These are phyloP conservation scores for Micrastur ruficollis DNA, from an alignment of 2,797 vertebrate genomes.

Conservation along the genomic window DNA sequence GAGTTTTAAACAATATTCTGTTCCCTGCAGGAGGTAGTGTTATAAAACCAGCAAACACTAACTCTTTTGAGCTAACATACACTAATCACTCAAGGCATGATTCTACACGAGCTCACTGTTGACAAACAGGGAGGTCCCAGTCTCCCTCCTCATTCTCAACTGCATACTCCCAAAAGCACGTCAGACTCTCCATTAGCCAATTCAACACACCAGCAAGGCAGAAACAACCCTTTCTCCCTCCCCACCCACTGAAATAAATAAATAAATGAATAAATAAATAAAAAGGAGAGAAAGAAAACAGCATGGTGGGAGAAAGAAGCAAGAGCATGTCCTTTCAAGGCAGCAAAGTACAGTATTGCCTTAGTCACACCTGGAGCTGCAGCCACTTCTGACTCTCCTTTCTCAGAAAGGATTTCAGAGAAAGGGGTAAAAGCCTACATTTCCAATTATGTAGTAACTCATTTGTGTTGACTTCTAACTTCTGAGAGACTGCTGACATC, in stretches of 20 bases:
- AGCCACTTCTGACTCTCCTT: neutral
- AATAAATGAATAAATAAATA: neutral
- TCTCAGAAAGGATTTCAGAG: neutral
- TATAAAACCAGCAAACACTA: neutral
- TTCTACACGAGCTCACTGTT: neutral
- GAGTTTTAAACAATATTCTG: neutral
- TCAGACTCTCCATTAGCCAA: slow-evolving; percentile 17
- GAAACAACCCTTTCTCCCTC: slow-evolving; percentile 6
- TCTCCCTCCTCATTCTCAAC: slow-evolving; percentile 3
- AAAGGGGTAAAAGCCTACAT: neutral
- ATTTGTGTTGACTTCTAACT: neutral
- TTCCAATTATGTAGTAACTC: neutral
- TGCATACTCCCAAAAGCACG: slow-evolving; percentile 24
- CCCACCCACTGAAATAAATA: neutral
- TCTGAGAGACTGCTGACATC: neutral
- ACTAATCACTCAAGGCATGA: neutral
- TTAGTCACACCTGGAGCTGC: neutral
- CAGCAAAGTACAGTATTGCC: neutral
- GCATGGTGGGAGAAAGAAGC: neutral
- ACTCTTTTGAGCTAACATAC: neutral
- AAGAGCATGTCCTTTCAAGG: neutral
- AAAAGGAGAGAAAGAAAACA: neutral
- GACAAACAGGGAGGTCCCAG: slow-evolving; percentile 52
- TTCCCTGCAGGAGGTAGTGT: neutral
- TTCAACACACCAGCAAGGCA: neutral